phyloP scores from a whole-genome alignment of 2,113 vertebrate genomes.

The Beaufortia kweichowensis region DNA sequence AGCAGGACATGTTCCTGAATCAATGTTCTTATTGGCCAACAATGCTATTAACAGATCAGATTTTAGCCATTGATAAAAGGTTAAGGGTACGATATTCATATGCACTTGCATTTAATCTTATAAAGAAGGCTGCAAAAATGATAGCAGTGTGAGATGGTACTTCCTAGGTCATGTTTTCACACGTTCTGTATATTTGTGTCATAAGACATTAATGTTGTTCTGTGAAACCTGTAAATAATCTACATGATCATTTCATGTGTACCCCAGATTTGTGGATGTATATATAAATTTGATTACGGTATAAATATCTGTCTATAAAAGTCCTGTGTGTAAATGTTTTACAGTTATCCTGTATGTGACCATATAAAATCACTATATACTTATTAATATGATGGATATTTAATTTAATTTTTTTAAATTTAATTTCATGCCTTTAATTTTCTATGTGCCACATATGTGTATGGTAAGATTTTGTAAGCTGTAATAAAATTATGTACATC shows the following conservation, averaged over 20 bases:
- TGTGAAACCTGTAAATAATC: constrained; percentile 59
- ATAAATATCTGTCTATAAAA: constrained; percentile 49
- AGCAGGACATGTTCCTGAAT: no score
- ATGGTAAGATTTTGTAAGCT: constrained; percentile 63
- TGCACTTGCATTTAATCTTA: constrained; percentile 6
- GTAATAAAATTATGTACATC: constrained; percentile 65
- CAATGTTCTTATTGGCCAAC: no score
- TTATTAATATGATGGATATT: constrained; percentile 61
- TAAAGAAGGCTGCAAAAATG: neutral
- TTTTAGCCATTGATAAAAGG: no score
- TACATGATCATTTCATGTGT: constrained; percentile 63
- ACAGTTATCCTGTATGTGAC: constrained; percentile 53
- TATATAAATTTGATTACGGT: constrained; percentile 62
- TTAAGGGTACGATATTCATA: neutral
- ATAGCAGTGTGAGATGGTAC: neutral
- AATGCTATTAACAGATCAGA: no score
- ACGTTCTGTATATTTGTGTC: constrained; percentile 56
- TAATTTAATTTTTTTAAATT: no score
- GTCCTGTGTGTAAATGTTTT: constrained; percentile 59
- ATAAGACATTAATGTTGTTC: constrained; percentile 61
- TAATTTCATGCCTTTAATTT: constrained; percentile 48
- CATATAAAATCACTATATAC: constrained; percentile 52
- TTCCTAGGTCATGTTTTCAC: constrained; percentile 41
- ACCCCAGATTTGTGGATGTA: constrained; percentile 62
- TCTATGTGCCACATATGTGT: constrained; percentile 44